Base-by-base conservation (phyloP, 2,113 vertebrate species). In the Festucalex cinctus region DNA sequence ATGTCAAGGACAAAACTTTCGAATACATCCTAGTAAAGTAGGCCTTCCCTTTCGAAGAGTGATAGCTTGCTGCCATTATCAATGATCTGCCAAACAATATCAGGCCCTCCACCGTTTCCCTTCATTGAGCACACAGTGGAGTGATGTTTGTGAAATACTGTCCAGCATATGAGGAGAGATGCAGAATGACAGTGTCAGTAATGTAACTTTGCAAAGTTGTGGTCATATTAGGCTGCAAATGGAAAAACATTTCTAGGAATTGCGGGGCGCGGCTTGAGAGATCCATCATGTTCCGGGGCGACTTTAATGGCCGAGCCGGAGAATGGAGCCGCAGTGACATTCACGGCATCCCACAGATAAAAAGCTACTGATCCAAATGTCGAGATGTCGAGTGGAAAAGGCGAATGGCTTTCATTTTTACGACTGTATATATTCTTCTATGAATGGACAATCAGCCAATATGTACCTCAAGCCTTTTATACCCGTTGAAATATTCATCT, bases 21-120 rank as follows among this genome's bases (percentile, higher is more conserved):
- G 43, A 5, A 62, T 65, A 59, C 79, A 65, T 49, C 37, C 65
- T 76, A 79, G 75, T 78, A 76, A 77, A 56, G 24, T 28, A 28
- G 53, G 68, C 85, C 80, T 88, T 89, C 87, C 84, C 83, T 87
- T 86, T 77, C 57, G n/a, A 68, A 85, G 86, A 90, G 83, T 88
- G 83, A 88, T 87, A 76, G 83, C 76, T 76, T 53, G 13, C 71
- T 26, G 57, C 73, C 51, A 72, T 78, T 77, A 84, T 77, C 81
- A 83, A 72, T 77, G 83, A 77, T 79, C 82, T 49, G 78, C 72
- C 82, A 75, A 85, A 76, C 82, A 83, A 87, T 78, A 79, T 79
- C 63, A 32, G 79, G 78, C 84, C 81, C 70, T 83, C 46, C 78
- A 83, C 78, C 80, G 83, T 82, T 86, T 80, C 80, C 63, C 65